Conservation (phyloP, 2,888 invertebrate species). For the Pilophorus perplexus region DNA sequence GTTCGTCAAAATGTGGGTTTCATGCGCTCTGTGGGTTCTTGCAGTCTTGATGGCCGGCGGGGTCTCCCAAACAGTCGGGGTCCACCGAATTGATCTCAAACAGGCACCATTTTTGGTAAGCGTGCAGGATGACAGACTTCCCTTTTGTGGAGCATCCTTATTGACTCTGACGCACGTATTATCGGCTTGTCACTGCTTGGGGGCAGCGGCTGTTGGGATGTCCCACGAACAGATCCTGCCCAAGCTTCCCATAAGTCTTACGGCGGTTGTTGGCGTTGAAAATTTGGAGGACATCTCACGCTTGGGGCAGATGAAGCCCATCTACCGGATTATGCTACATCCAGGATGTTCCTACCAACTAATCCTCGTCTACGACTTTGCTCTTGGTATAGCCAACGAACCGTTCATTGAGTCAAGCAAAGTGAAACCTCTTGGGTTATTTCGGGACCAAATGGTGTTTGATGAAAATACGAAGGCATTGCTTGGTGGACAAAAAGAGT, state of each 20-base stretch:
- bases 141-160: conserved; percentile 15
- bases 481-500: neutral
- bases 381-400: neutral
- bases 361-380: conserved; percentile 18
- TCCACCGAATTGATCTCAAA: neutral
- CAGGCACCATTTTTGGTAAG: conserved; percentile 11
- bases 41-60: neutral
- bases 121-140: neutral
- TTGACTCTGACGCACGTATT: neutral
- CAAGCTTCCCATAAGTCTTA: too few relatives aligned
- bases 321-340: neutral
- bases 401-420: neutral
- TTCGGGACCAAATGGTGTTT: neutral
- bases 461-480: neutral
- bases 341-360: conserved; percentile 2
- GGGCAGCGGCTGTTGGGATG: neutral
- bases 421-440: neutral
- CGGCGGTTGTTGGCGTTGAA: neutral
- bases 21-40: too few relatives aligned
- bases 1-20: too few relatives aligned
- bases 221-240: neutral
- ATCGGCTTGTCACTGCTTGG: conserved; percentile 18
- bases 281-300: neutral
- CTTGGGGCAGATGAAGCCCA: neutral
- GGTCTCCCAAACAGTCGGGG: conserved; percentile 22